These are phyloP conservation scores for Terebella lapidaria DNA, from an alignment of 2,888 invertebrate genomes.

Conservation along the genomic window DNA sequence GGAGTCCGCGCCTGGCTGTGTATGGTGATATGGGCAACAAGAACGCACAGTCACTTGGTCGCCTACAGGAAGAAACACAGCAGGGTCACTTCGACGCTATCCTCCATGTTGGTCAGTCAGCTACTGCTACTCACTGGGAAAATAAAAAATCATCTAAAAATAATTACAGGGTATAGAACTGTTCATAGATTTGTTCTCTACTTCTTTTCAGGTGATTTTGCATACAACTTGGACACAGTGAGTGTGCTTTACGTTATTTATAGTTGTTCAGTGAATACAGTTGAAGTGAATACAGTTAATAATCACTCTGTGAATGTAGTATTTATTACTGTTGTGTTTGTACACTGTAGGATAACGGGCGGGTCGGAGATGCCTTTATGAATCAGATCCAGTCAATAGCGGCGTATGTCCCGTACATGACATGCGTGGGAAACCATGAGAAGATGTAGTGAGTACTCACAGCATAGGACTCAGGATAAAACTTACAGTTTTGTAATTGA, in stretches of 20 bases:
- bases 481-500: too few relatives aligned
- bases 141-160: too few relatives aligned
- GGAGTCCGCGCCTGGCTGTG: slow-evolving; percentile 75
- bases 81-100: slow-evolving; percentile 68
- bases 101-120: slow-evolving; percentile 65
- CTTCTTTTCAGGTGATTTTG: slow-evolving; percentile 32
- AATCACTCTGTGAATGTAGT: too few relatives aligned
- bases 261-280: too few relatives aligned
- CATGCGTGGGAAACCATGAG: slow-evolving; percentile 85
- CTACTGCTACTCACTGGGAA: neutral
- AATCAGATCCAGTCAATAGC: slow-evolving; percentile 82
- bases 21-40: slow-evolving; percentile 92
- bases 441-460: slow-evolving; percentile 72
- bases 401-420: slow-evolving; percentile 76
- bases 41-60: slow-evolving; percentile 80
- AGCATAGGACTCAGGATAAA: too few relatives aligned
- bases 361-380: slow-evolving; percentile 88
- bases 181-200: too few relatives aligned
- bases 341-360: slow-evolving; percentile 63
- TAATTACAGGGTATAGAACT: too few relatives aligned
- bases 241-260: slow-evolving; percentile 9
- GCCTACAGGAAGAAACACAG: slow-evolving; percentile 79
- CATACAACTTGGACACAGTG: slow-evolving; percentile 33
- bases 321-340: too few relatives aligned
- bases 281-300: too few relatives aligned